Base-by-base conservation (phyloP, 2,797 vertebrate species). In the Hoplostethus mediterraneus region DNA sequence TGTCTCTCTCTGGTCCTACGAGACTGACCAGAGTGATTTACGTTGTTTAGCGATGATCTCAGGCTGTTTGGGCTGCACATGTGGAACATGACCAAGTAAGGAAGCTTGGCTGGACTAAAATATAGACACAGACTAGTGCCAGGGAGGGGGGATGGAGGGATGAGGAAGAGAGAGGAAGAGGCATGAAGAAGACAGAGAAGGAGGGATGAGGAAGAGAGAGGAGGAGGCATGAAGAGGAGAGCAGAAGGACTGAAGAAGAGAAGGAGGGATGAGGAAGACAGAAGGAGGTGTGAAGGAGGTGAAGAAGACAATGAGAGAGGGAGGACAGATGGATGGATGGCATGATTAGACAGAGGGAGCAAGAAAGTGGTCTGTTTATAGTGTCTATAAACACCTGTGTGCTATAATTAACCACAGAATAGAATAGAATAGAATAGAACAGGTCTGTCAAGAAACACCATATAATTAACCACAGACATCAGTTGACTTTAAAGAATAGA, bases 21-120 rank as follows among this genome's bases (percentile, higher is more conserved):
- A 33, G 33, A 33, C 33, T 33, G 33, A 33, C 33, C 33, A 33
- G 33, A 33, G 67, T 60, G 81, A 89, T 77, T 70, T 73, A 84
- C 79, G 85, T 79, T 89, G 86, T 91, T 90, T 91, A 86, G 87
- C 87, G 57, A 55, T 55, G 53, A 33, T 59, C 68, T 81, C 73
- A 6, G 61, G 77, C 78, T 83, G 87, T 84, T 86, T 87, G 79
- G 53, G 71, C 84, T 76, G 76, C 62, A 72, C 80, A 77, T 30
- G 42, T 70, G 86, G 87, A 90, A 89, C 89, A 91, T 92, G 89
- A 92, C 89, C 90, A 93, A 92, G 90, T 93, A 92, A 77, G 90
- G 91, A 90, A 89, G 75, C 80, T 67, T 66, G 84, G 80, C 81
- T 78, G 78, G 52, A 63, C 5, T n/a, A 4, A 4, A 48, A 16